Conservation (phyloP, 2,113 vertebrate genomes). For the Cephalopterus ornatus region DNA sequence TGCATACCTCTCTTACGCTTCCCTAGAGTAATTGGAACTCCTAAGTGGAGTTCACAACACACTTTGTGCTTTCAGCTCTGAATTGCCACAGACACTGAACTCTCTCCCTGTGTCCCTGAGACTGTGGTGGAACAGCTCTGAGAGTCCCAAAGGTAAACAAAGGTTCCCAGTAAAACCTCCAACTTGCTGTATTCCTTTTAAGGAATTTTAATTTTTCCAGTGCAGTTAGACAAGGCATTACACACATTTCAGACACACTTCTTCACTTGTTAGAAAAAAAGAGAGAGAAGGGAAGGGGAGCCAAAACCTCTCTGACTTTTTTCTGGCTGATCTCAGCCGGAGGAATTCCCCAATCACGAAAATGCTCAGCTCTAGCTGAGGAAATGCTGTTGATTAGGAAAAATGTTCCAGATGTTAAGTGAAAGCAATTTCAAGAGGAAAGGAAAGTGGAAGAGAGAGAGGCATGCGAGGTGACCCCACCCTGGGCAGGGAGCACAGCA, state of each 20-base stretch:
- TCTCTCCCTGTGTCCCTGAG: neutral
- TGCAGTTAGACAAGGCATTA: neutral
- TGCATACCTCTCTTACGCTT: neutral
- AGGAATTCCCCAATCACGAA: constrained; percentile 59
- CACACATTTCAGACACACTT: constrained; percentile 38
- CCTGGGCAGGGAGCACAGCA: neutral
- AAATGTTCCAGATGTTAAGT: constrained; percentile 59
- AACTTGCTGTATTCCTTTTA: neutral
- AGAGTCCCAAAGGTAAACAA: neutral
- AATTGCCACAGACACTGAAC: neutral
- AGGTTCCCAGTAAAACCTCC: neutral
- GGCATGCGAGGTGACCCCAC: constrained; percentile 17
- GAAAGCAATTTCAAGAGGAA: neutral
- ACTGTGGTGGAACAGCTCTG: neutral
- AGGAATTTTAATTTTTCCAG: neutral
- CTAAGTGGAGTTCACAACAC: neutral
- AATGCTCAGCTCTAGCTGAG: constrained; percentile 21
- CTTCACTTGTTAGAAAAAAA: neutral
- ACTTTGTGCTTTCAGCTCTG: neutral
- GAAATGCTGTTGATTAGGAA: constrained; percentile 43
- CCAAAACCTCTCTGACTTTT: constrained; percentile 37
- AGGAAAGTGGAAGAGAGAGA: neutral
- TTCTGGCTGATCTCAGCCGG: constrained; percentile 39
- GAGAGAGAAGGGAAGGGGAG: neutral
- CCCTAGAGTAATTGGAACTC: neutral